Base-by-base conservation (phyloP, 1,140 invertebrate species). In the Caenorhabditis inopinata region DNA sequence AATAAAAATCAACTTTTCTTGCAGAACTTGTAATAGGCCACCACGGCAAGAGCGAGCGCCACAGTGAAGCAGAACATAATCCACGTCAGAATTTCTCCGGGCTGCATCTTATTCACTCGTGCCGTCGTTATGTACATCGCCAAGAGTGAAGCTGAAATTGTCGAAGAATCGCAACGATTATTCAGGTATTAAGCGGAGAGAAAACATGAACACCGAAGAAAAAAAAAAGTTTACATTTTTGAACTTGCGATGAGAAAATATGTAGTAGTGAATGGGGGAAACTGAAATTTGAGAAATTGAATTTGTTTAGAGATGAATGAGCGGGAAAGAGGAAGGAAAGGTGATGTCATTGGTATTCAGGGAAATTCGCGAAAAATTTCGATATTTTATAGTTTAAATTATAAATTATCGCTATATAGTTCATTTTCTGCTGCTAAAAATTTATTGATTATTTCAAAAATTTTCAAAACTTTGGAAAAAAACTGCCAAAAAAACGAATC, bases 21-120 rank as follows among this genome's bases (percentile, higher is more conserved):
- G 58, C 58, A 68, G n/a, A 68, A 68, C 32, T 68, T 68, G n/a
- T 68, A 68, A 68, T 68, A 68, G n/a, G 58, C 58, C 6, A 68
- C 58, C 25, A 68, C 58, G 11, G 32, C 58, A 9, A 68, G 25
- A 18, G 58, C 58, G 32, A 68, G 38, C 12, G 58, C 58, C 21
- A 68, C 58, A 9, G 58, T 68, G 58, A 68, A 68, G 21, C 58
- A 68, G 32, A 68, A 68, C 58, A 68, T 68, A 21, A 68, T 68
- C 58, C 58, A 68, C 7, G 58, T 68, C 32, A 68, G 32, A 38
- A 68, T 42, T n/a, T 68, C 58, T 18, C 58, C 58, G 1, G 58
- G 58, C 16, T 68, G 58, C 58, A 68, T 68, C 38, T 68, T 68
- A 12, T 38, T 42, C n/a, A 68, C 58, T 68, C 58, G 29, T 9